These are phyloP conservation scores for Rousettus leschenaultii DNA, from an alignment of 2,113 vertebrate species.

Conservation along the genomic window DNA sequence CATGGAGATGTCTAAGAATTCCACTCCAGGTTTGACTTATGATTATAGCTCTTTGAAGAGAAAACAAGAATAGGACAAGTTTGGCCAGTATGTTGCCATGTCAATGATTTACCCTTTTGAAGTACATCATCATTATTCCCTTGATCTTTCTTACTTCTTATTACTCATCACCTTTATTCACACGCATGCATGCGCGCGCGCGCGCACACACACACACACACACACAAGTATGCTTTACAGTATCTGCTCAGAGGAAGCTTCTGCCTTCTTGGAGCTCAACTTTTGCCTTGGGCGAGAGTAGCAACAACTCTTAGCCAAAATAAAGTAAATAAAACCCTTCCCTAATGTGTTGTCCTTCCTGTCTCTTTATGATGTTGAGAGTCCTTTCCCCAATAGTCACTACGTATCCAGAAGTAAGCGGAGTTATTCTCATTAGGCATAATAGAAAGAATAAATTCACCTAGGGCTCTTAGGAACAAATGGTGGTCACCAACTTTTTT, in stretches of 20 bases:
- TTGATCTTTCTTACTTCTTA: background rate
- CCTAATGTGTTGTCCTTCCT: background rate
- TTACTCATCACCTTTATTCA: background rate
- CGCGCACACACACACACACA: background rate
- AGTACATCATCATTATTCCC: background rate
- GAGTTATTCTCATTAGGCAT: background rate
- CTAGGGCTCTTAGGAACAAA: background rate
- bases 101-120: background rate
- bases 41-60: slow-evolving; percentile 16
- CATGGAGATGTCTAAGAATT: background rate
- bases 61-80: background rate
- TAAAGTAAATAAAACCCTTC: background rate
- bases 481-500: background rate
- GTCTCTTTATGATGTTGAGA: background rate
- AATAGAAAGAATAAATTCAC: background rate
- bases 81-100: background rate
- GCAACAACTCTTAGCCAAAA: background rate
- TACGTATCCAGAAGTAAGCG: background rate
- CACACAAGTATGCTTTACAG: background rate
- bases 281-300: background rate
- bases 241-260: background rate
- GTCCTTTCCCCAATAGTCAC: background rate
- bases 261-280: background rate
- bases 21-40: background rate
- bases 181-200: background rate